Evolutionary conservation across 2,113 vertebrate genomes (phyloP).

Genomic region (Microtus montanus): DNA sequence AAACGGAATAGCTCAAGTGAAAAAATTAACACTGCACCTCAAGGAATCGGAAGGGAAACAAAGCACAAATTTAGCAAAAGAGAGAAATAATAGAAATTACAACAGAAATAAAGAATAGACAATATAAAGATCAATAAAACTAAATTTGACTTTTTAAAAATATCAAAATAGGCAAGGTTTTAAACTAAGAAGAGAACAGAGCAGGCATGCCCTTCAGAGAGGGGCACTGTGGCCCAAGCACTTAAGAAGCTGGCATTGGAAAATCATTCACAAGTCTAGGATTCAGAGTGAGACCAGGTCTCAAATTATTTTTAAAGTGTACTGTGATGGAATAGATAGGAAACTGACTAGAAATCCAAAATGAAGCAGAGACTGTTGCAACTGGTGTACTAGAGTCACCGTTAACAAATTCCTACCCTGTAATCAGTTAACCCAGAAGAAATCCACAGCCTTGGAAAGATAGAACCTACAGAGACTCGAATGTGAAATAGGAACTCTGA

Average conservation of each 20-base stretch:
- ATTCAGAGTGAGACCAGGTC: neutral
- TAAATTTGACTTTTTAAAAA: neutral
- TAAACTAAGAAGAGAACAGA: neutral
- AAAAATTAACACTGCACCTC: neutral
- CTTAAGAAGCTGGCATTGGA: neutral
- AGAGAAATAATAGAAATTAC: neutral
- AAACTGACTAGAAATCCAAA: neutral
- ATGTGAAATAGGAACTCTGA: neutral
- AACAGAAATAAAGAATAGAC: neutral
- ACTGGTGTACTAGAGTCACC: neutral
- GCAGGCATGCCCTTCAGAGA: neutral
- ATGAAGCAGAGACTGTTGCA: neutral
- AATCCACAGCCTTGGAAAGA: neutral
- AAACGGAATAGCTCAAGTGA: neutral
- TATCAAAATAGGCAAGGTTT: neutral
- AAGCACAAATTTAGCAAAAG: neutral
- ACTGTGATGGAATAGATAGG: neutral
- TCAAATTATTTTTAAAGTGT: neutral
- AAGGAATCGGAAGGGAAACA: neutral
- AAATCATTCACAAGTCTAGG: neutral
- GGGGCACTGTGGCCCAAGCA: neutral
- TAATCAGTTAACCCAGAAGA: neutral
- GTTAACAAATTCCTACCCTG: neutral
- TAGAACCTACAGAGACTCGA: neutral
- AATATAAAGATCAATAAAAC: neutral